Conservation (phyloP, 2,888 invertebrate genomes). For the Bhutanitis thaidina region DNA sequence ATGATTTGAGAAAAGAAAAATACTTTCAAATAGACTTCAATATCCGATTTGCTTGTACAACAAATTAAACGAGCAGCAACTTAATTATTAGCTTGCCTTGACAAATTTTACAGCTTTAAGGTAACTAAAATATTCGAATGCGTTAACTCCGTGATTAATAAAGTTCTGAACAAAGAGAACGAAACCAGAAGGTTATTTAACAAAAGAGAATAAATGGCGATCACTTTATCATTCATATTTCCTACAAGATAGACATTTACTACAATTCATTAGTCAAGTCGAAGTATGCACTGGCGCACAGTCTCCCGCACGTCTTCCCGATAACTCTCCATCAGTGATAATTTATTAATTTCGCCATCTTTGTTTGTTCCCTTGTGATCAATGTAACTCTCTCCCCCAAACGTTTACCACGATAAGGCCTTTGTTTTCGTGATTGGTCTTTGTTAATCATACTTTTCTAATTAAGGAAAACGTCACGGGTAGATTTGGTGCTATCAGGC, state of each 20-base stretch:
- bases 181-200: slow-evolving; percentile 3
- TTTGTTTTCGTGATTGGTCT: slow-evolving; percentile 75
- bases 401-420: slow-evolving; percentile 64
- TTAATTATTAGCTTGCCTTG: too few species aligned
- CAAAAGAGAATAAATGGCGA: slow-evolving; percentile 30
- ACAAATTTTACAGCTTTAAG: too few species aligned
- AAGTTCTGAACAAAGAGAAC: slow-evolving; percentile 2
- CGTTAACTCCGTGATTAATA: neutral
- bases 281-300: slow-evolving; percentile 30
- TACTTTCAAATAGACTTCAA: too few species aligned
- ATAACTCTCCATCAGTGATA: slow-evolving; percentile 54
- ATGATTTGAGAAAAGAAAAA: too few species aligned
- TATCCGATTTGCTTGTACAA: too few species aligned
- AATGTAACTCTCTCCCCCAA: slow-evolving; percentile 39
- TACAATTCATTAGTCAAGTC: slow-evolving; percentile 50
- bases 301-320: slow-evolving; percentile 39
- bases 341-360: slow-evolving; percentile 71
- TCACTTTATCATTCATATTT: slow-evolving; percentile 46
- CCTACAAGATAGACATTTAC: slow-evolving; percentile 42
- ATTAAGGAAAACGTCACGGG: slow-evolving; percentile 68
- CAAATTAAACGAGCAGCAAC: too few species aligned
- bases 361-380: slow-evolving; percentile 64
- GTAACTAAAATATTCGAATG: too few species aligned
- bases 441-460: slow-evolving; percentile 78
- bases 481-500: slow-evolving; percentile 64